A percentile compares a stretch with the other conserved stretches of the same genome.
These are phyloP conservation scores for Morpho helenor DNA, from an alignment of 2,888 invertebrate genomes.

Conservation along the genomic window DNA sequence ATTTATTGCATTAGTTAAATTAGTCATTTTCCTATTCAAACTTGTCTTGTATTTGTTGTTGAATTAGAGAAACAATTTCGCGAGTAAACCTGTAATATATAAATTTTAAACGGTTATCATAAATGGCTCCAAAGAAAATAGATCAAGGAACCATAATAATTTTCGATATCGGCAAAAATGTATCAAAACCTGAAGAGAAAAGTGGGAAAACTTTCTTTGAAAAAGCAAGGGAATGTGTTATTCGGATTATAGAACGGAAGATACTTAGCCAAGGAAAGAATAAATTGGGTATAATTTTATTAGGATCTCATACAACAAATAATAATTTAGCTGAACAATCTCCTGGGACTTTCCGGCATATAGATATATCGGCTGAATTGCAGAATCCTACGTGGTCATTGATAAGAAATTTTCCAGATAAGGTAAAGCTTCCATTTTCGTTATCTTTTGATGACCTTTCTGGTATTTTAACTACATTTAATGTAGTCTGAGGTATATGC, in stretches of 20 bases:
- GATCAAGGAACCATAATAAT: conserved; percentile 76
- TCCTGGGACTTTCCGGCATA: conserved; percentile 72
- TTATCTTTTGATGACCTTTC: not conserved
- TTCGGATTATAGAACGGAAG: conserved; percentile 83
- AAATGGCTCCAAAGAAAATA: conserved; percentile 44
- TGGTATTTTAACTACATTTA: not conserved
- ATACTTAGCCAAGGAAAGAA: conserved; percentile 83
- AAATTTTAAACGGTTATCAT: not conserved
- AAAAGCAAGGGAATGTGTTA: conserved; percentile 75
- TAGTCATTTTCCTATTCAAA: conserved; percentile 9
- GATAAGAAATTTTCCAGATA: conserved; percentile 58
- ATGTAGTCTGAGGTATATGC: too few species aligned
- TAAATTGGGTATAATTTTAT: conserved; percentile 80
- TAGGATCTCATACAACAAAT: conserved; percentile 80
- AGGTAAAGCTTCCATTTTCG: conserved; percentile 36
- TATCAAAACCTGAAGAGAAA: conserved; percentile 46
- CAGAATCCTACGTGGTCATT: conserved; percentile 81
- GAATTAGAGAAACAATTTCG: not conserved
- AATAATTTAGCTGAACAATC: conserved; percentile 58
- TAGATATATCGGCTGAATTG: conserved; percentile 73
- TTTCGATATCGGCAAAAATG: conserved; percentile 74
- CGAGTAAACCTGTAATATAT: not conserved
- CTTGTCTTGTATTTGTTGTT: conserved; percentile 4
- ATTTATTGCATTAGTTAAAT: not conserved
- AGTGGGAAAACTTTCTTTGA: conserved; percentile 71